Conservation (phyloP, 2,797 vertebrate genomes). For the Acipenser oxyrinchus region DNA sequence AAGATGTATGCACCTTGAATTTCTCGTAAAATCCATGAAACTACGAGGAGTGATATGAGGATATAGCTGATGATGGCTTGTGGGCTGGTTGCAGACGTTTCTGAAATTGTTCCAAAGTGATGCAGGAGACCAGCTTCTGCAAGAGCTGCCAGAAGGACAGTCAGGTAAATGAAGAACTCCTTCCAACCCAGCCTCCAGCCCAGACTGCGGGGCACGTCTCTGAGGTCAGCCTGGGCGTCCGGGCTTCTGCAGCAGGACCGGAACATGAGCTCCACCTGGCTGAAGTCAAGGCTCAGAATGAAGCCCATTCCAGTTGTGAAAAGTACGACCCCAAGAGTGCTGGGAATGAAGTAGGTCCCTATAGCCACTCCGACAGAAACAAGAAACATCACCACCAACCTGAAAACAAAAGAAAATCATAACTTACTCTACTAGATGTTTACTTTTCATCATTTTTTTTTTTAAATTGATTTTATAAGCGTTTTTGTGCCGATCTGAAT, state of each 20-base stretch:
- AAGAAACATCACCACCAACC: constrained; percentile 84
- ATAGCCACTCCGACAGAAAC: constrained; percentile 69
- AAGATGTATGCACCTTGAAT: constrained; percentile 82
- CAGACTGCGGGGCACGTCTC: constrained; percentile 35
- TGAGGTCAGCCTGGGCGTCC: constrained; percentile 28
- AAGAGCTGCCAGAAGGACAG: constrained; percentile 63
- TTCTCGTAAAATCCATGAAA: constrained; percentile 76
- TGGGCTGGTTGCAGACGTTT: constrained; percentile 48
- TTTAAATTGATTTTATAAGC: no score
- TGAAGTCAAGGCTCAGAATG: constrained; percentile 86
- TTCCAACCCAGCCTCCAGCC: constrained; percentile 63
- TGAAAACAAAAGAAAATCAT: constrained; percentile 32
- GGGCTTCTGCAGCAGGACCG: constrained; percentile 38
- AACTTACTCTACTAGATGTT: no score
- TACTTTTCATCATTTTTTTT: no score
- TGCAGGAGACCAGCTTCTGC: constrained; percentile 77
- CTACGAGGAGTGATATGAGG: constrained; percentile 65
- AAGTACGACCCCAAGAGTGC: constrained; percentile 75
- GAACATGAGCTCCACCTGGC: constrained; percentile 62
- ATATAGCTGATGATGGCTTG: constrained; percentile 74
- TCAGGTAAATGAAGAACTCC: constrained; percentile 65
- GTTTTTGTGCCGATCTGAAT: no score
- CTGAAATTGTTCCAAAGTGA: constrained; percentile 55
- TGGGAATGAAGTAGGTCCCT: constrained; percentile 86
- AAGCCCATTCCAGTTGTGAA: constrained; percentile 86